Conservation (phyloP, 2,113 vertebrate species). For the Delphinus delphis region DNA sequence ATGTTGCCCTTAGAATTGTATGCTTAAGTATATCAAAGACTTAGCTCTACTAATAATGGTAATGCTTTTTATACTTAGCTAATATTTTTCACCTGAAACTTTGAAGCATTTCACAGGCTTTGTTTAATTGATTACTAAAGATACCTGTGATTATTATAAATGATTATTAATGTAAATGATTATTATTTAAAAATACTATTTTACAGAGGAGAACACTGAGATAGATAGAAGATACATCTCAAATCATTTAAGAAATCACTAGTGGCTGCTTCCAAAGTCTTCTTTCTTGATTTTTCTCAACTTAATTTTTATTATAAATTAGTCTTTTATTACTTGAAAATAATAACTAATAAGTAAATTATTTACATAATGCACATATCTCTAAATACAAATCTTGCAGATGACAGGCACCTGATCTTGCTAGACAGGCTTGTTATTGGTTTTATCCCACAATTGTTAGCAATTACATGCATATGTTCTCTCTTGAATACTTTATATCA, state of each 20-base stretch:
- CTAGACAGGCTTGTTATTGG: not conserved
- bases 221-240: not conserved
- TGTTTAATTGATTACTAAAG: slow-evolving; percentile 44
- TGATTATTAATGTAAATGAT: not conserved
- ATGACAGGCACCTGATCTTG: not conserved
- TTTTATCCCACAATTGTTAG: not conserved
- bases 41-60: slow-evolving; percentile 10
- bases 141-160: not conserved
- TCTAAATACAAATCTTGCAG: not conserved
- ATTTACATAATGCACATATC: not conserved
- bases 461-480: not conserved
- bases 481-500: not conserved
- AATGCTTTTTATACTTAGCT: slow-evolving; percentile 33
- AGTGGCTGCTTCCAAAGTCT: not conserved
- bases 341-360: slow-evolving; percentile 26
- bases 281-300: slow-evolving; percentile 21
- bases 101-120: slow-evolving; percentile 19
- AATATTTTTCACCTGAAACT: slow-evolving; percentile 21
- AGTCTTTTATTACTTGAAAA: slow-evolving; percentile 33
- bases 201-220: slow-evolving; percentile 22
- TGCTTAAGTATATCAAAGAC: slow-evolving; percentile 40
- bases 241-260: not conserved
- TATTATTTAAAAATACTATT: slow-evolving; percentile 30
- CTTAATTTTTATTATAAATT: slow-evolving; percentile 31
- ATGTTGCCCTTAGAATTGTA: slow-evolving; percentile 45